Conservation (phyloP, 2,797 vertebrate genomes). For the Poecilia wingei region DNA sequence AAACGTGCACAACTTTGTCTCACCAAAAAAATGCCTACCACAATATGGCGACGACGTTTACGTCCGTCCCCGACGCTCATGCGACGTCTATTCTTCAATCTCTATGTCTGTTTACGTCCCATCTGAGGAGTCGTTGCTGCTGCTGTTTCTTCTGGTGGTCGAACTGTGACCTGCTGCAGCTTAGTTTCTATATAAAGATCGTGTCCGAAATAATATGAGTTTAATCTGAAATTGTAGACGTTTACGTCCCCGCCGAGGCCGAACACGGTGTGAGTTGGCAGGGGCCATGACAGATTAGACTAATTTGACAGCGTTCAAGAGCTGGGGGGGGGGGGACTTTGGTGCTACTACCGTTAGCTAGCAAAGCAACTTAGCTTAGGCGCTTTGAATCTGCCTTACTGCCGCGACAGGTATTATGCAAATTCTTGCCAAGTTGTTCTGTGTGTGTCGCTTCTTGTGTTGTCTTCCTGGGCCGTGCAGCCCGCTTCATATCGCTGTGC, state of each 20-base stretch:
- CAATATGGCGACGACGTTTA: not conserved
- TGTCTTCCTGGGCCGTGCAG: conserved; percentile 42
- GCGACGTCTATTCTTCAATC: not conserved
- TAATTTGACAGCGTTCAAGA: conserved; percentile 51
- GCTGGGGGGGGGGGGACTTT: conserved; percentile 57
- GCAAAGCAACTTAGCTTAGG: conserved; percentile 65
- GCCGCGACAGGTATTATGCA: conserved; percentile 69
- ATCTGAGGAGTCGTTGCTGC: conserved; percentile 32
- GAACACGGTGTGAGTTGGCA: conserved; percentile 19
- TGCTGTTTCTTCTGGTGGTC: conserved; percentile 16
- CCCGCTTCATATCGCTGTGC: conserved; percentile 51
- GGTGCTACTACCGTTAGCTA: conserved; percentile 66
- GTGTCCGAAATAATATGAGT: conserved; percentile 21
- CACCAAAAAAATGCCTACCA: not conserved
- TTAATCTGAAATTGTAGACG: conserved; percentile 12
- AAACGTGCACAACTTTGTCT: not conserved
- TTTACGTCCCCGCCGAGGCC: conserved; percentile 5
- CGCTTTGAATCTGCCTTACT: conserved; percentile 54
- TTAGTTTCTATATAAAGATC: conserved; percentile 38
- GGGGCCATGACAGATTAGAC: conserved; percentile 58
- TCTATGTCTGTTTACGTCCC: conserved; percentile 64
- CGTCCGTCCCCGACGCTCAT: not conserved
- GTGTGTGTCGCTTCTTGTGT: conserved; percentile 69
- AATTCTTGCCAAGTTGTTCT: conserved; percentile 41
- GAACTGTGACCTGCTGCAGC: conserved; percentile 53